Evolutionary conservation across 2,888 invertebrate genomes (phyloP), one percentile per base, ranked within the genome.

Genomic region (Apodemia duryi): DNA sequence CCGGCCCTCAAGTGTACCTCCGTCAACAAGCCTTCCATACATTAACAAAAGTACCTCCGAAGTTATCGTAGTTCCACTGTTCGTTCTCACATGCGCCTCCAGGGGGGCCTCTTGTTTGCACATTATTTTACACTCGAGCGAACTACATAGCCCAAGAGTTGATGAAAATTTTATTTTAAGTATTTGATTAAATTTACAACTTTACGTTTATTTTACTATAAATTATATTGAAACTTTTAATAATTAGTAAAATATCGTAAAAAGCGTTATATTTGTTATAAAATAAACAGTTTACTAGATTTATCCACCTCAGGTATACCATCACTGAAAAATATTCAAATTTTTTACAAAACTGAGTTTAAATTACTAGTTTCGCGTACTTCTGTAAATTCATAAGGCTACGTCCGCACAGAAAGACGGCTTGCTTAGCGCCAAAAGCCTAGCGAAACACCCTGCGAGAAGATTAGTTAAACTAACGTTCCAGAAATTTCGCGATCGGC

Each of bases 1-100:
- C 29, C 29, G 29, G 54, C 54, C 29, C 54, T 54, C 9, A 54
- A 54, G 54, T 29, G 29, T 32, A 57, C 57, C 57, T 57, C 32
- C 13, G 57, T 32, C 29, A 57, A 57, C 32, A 57, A 13, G 57
- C 13, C 57, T 29, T 29, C 57, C 57, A 57, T 57, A 57, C 57
- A 57, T 57, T 57, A 57, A 57, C 57, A 57, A 32, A 57, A 32
- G 32, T 10, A 57, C 28, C 10, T 54, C 29, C 13, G 13, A 57
- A 57, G 32, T 32, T 57, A 32, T 57, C 32, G 32, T 32, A 32
- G 57, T 57, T 32, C 11, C 57, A 32, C 11, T 57, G 13, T 57
- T 32, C 32, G 13, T 32, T 13, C 57, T 57, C 57, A 57, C 57
- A 32, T 32, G 32, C 11, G 32, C 57, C 57, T 57, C 57, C 13